Conservation (phyloP, 2,888 invertebrate species). For the Sesia bembeciformis region DNA sequence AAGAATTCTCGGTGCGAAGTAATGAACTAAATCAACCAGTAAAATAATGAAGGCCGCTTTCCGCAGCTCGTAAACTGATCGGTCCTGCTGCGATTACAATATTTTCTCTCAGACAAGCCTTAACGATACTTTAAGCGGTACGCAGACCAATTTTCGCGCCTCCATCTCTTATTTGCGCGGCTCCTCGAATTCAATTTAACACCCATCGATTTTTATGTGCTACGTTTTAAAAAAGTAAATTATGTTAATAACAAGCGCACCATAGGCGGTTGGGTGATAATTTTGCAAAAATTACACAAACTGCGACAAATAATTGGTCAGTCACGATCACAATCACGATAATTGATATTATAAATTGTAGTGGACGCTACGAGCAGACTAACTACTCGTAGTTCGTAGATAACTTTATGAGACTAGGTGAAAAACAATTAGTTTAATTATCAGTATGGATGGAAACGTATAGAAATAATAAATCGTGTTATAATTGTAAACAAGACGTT, state of each 20-base stretch:
- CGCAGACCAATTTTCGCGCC: slow-evolving; percentile 62
- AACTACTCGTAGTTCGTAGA: no score
- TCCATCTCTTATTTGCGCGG: slow-evolving; percentile 62
- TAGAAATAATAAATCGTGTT: no score
- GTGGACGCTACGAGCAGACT: no score
- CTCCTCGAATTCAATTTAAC: slow-evolving; percentile 71
- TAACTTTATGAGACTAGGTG: no score
- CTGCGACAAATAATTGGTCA: slow-evolving; percentile 35
- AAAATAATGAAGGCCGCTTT: slow-evolving; percentile 39
- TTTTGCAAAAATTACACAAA: slow-evolving; percentile 51
- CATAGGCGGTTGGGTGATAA: slow-evolving; percentile 48
- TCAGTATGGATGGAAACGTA: no score
- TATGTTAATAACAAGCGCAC: slow-evolving; percentile 52
- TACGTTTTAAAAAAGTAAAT: slow-evolving; percentile 46
- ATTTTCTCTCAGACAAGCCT: slow-evolving; percentile 56
- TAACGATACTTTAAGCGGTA: slow-evolving; percentile 70
- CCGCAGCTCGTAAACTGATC: slow-evolving; percentile 51
- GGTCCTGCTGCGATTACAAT: slow-evolving; percentile 46
- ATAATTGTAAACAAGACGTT: no score
- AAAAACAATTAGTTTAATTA: no score
- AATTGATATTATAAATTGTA: slow-evolving; percentile 44
- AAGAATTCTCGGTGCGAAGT: slow-evolving; percentile 30
- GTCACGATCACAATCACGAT: slow-evolving; percentile 34
- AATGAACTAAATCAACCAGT: slow-evolving; percentile 34
- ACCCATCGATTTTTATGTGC: slow-evolving; percentile 59